phyloP scores from a whole-genome alignment of 2,888 invertebrate genomes.

The Lepidocyrtoides sp. region DNA sequence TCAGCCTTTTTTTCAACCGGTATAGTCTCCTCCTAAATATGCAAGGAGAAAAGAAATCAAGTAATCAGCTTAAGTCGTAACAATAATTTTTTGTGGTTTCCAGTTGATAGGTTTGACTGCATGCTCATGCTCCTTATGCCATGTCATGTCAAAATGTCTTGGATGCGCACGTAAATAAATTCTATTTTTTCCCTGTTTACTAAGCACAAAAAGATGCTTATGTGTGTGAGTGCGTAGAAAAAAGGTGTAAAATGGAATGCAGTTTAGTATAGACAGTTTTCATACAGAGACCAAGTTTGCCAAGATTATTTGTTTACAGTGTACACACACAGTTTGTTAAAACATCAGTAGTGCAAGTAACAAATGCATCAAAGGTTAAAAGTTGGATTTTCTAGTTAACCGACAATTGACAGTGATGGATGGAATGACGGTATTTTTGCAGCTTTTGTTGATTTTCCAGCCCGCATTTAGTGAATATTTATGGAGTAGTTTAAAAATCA shows the following conservation, averaged over 20 bases:
- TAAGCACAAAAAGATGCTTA: background rate
- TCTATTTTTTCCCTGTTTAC: background rate
- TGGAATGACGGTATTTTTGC: slow-evolving; percentile 57
- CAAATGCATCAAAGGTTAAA: slow-evolving; percentile 32
- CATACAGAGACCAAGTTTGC: background rate
- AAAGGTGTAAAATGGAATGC: background rate
- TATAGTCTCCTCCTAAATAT: background rate
- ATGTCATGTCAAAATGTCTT: slow-evolving; percentile 53
- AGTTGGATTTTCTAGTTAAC: slow-evolving; percentile 27
- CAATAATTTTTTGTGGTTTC: slow-evolving; percentile 54
- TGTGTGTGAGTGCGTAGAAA: background rate
- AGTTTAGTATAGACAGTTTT: background rate
- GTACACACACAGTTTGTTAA: background rate
- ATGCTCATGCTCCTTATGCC: slow-evolving; percentile 11
- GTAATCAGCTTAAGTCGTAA: slow-evolving; percentile 44
- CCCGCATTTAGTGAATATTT: slow-evolving; percentile 56
- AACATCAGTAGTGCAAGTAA: background rate
- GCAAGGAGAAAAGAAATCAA: background rate
- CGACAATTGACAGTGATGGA: slow-evolving; percentile 62
- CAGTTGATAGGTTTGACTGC: slow-evolving; percentile 4
- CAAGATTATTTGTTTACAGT: background rate
- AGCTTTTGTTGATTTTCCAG: slow-evolving; percentile 52
- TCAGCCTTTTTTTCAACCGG: background rate
- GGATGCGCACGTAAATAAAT: slow-evolving; percentile 45
- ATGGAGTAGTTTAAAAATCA: slow-evolving; percentile 42